Conservation (phyloP, 2,888 invertebrate genomes). For the Operophtera brumata region DNA sequence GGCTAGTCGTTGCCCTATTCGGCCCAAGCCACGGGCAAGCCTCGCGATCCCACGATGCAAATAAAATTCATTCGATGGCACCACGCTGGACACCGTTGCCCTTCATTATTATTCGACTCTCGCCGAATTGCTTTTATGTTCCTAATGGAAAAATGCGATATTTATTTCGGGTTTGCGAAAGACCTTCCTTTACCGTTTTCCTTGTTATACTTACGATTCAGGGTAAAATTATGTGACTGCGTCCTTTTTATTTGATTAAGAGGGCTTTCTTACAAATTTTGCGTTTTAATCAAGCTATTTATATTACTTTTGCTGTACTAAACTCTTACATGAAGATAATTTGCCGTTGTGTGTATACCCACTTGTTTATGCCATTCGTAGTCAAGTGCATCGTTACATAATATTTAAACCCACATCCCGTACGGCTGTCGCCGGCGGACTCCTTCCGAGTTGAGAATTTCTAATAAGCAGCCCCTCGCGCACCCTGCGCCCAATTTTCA, state of each 20-base stretch:
- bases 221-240: constrained; percentile 55
- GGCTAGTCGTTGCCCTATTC: constrained; percentile 64
- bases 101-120: constrained; percentile 79
- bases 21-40: constrained; percentile 51
- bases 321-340: not conserved
- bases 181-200: constrained; percentile 64
- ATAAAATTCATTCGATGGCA: constrained; percentile 71
- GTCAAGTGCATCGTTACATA: constrained; percentile 30
- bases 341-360: not conserved
- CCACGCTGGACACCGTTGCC: constrained; percentile 73
- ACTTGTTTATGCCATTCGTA: constrained; percentile 11
- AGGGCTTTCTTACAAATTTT: constrained; percentile 11
- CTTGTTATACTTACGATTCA: constrained; percentile 56
- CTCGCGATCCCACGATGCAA: constrained; percentile 63
- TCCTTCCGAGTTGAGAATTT: constrained; percentile 60
- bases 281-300: constrained; percentile 9
- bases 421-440: constrained; percentile 48
- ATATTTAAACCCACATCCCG: constrained; percentile 47
- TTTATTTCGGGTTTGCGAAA: constrained; percentile 72
- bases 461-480: constrained; percentile 64
- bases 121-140: constrained; percentile 78
- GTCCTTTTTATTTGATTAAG: constrained; percentile 31
- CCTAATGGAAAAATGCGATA: constrained; percentile 78
- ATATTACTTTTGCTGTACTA: not conserved
- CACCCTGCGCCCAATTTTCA: constrained; percentile 62